phyloP scores from a whole-genome alignment of 2,888 invertebrate species.

The Drosophila hamatofila region DNA sequence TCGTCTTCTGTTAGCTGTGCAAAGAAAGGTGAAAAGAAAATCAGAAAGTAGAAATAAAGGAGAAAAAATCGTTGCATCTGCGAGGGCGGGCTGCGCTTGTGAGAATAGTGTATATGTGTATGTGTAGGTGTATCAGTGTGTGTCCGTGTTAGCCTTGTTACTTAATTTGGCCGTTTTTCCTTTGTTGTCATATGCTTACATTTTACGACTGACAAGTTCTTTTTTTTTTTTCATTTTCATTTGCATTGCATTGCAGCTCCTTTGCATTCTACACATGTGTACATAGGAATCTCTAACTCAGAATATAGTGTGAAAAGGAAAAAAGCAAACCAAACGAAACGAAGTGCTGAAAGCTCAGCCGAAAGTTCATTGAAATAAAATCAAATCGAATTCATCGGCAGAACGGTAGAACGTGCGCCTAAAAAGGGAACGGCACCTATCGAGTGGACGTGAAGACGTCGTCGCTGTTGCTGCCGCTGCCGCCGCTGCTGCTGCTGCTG shows the following conservation, averaged over 20 bases:
- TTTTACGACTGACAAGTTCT: conserved; percentile 22
- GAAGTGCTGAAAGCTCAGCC: conserved; percentile 43
- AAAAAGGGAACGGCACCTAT: conserved; percentile 45
- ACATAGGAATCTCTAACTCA: conserved; percentile 32
- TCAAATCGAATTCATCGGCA: conserved; percentile 39
- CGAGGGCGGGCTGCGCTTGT: conserved; percentile 45
- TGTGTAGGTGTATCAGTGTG: conserved; percentile 4
- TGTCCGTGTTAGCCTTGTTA: conserved; percentile 43
- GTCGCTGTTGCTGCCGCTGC: conserved; percentile 40
- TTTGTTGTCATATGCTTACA: conserved; percentile 56
- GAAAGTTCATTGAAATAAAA: conserved; percentile 41
- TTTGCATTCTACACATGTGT: conserved; percentile 38
- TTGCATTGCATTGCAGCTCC: conserved; percentile 39
- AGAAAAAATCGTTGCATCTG: conserved; percentile 55
- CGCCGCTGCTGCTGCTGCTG: conserved; percentile 43
- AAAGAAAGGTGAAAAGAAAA: conserved; percentile 58
- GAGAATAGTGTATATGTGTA: conserved; percentile 9
- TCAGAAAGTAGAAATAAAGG: conserved; percentile 30
- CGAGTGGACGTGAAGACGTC: conserved; percentile 65
- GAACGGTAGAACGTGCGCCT: conserved; percentile 33
- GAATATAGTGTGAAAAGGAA: conserved; percentile 18
- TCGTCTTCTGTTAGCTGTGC: conserved; percentile 46
- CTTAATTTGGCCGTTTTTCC: conserved; percentile 50
- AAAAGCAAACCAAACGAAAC: conserved; percentile 14
- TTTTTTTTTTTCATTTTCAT: conserved; percentile 8